A percentile compares a stretch with the other conserved stretches of the same genome.
Evolutionary conservation across 2,797 vertebrate species (phyloP).

Genomic region (Silurus lanzhouensis): DNA sequence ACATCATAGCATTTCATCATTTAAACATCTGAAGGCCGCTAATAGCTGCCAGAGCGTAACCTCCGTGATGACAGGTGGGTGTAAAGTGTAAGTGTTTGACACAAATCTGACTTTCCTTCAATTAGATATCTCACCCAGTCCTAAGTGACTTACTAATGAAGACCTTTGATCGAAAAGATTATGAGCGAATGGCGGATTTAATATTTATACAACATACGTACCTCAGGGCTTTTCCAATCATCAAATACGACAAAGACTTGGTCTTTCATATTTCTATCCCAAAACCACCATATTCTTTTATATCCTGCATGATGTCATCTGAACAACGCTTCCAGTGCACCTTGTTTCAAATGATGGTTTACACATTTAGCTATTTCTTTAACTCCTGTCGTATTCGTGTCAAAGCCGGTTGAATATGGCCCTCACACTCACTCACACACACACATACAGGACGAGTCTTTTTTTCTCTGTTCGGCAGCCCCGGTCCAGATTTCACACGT

Average conservation of each 20-base stretch:
- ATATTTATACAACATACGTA: constrained; percentile 7
- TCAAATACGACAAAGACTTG: neutral
- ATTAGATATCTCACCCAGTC: neutral
- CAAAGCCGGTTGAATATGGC: neutral
- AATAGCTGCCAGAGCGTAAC: constrained; percentile 22
- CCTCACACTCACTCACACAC: constrained; percentile 23
- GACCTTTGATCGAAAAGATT: neutral
- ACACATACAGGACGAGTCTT: constrained; percentile 33
- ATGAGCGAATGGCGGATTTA: neutral
- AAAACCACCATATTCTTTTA: constrained; percentile 39
- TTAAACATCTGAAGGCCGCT: constrained; percentile 18
- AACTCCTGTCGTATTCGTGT: constrained; percentile 7
- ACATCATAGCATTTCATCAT: neutral
- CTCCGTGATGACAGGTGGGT: constrained; percentile 40
- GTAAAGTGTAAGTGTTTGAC: constrained; percentile 27
- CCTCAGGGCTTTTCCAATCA: neutral
- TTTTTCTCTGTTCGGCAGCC: constrained; percentile 32
- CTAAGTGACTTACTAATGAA: neutral
- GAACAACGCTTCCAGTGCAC: constrained; percentile 21
- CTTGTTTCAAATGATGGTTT: constrained; percentile 35
- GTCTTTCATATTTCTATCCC: constrained; percentile 35
- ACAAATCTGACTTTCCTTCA: constrained; percentile 14
- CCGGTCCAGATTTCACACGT: constrained; percentile 43
- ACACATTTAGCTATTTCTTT: constrained; percentile 42
- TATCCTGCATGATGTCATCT: constrained; percentile 49